Conservation (phyloP, 2,113 vertebrate species). For the Lophius piscatorius region DNA sequence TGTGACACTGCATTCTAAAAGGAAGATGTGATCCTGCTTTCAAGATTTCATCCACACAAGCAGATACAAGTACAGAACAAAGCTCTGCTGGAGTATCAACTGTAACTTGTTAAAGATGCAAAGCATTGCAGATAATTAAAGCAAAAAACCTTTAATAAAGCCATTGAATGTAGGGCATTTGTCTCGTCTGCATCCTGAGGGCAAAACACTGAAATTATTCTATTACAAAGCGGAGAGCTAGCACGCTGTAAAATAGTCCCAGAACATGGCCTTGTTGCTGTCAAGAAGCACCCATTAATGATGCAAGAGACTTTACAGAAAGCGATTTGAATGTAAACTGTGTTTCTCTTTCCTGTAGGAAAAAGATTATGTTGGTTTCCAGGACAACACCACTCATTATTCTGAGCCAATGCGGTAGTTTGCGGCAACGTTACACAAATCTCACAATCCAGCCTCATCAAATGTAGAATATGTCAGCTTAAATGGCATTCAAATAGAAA, state of each 20-base stretch:
- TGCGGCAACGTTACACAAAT: slow-evolving; percentile 36
- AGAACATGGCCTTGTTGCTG: slow-evolving; percentile 32
- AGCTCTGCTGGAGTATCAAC: slow-evolving; percentile 7
- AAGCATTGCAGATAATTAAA: slow-evolving; percentile 45
- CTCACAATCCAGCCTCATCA: slow-evolving; percentile 21
- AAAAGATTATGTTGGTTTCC: slow-evolving; percentile 46
- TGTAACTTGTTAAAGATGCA: slow-evolving; percentile 36
- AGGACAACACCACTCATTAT: slow-evolving; percentile 54
- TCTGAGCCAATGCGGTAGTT: slow-evolving; percentile 30
- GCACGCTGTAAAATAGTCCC: slow-evolving; percentile 34
- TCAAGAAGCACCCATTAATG: slow-evolving; percentile 30
- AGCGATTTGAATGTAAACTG: slow-evolving; percentile 39
- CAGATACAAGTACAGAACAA: slow-evolving; percentile 19
- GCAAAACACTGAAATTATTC: slow-evolving; percentile 39
- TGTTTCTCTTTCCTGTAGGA: slow-evolving; percentile 24
- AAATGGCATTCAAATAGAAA: background rate
- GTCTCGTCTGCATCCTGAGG: slow-evolving; percentile 29
- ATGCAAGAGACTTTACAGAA: slow-evolving; percentile 42
- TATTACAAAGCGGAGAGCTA: slow-evolving; percentile 35
- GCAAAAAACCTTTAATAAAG: slow-evolving; percentile 30
- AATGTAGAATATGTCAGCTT: slow-evolving; percentile 8
- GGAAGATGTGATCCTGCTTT: no score
- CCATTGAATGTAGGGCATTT: slow-evolving; percentile 41
- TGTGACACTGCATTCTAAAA: background rate
- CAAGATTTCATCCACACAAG: no score